Evolutionary conservation across 2,113 vertebrate species (phyloP).

Genomic region (Colossoma macropomum): DNA sequence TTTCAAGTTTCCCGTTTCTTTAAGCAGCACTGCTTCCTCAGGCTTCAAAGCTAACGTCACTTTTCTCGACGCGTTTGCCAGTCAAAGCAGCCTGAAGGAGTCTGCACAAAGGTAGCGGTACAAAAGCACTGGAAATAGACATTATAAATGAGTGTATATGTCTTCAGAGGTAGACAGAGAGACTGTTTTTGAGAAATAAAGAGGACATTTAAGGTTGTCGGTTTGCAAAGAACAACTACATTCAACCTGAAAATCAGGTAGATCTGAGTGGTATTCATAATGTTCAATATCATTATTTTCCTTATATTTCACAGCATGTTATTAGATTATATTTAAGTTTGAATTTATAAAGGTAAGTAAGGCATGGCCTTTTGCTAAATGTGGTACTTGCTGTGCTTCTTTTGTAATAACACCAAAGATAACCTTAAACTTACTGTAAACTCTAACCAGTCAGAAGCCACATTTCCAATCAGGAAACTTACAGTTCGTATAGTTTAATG

Average conservation of each 20-base stretch:
- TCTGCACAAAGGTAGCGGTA: not conserved
- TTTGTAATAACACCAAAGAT: not conserved
- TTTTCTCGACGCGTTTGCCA: not conserved
- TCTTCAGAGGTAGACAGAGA: not conserved
- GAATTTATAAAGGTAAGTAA: too few species aligned
- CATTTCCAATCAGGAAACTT: not conserved
- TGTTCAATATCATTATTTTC: too few species aligned
- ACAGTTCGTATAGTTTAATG: too few species aligned
- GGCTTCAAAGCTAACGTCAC: not conserved
- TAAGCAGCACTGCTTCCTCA: not conserved
- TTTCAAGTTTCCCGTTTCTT: not conserved
- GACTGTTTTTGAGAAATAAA: not conserved
- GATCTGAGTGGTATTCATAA: too few species aligned
- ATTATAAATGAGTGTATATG: too few species aligned
- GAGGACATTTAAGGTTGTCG: not conserved
- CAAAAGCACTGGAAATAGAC: not conserved
- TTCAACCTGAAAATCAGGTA: too few species aligned
- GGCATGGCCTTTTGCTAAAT: too few species aligned
- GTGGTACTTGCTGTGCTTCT: not conserved
- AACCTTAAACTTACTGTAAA: not conserved
- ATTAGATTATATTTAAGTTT: too few species aligned
- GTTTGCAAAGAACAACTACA: not conserved
- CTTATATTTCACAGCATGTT: too few species aligned
- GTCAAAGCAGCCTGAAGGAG: not conserved
- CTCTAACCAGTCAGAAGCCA: not conserved